Conservation (phyloP, 1,140 invertebrate species). For the Neotoxoptera formosana region DNA sequence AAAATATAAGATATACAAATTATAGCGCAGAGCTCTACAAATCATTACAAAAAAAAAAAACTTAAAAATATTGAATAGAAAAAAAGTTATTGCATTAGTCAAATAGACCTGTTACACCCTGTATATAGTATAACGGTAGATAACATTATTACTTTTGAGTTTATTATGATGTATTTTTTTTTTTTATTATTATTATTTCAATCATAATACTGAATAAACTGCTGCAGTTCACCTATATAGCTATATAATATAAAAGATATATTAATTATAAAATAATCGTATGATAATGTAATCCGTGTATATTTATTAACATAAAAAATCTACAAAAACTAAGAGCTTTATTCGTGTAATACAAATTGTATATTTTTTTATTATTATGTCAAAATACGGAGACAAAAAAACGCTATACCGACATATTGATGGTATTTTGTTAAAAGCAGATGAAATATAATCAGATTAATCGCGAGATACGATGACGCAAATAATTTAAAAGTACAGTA, state of each 20-base stretch:
- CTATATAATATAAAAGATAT: background rate
- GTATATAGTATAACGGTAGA: background rate
- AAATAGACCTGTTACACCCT: no score
- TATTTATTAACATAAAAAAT: background rate
- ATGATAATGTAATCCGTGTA: background rate
- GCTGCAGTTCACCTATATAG: background rate
- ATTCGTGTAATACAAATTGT: background rate
- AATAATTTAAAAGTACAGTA: background rate
- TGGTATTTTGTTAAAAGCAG: background rate
- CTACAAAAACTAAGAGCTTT: background rate
- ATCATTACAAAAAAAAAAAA: no score
- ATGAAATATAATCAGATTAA: background rate
- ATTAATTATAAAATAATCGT: background rate
- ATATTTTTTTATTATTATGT: background rate
- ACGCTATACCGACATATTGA: background rate
- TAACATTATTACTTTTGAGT: background rate
- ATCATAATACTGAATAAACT: background rate
- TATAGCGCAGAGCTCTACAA: no score
- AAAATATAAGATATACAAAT: no score
- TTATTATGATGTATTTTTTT: background rate
- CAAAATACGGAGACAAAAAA: background rate
- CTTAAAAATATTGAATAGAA: no score
- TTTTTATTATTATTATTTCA: background rate
- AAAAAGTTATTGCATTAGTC: no score
- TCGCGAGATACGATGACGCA: background rate